Percentiles rank a stretch among this genome's conserved stretches.
phyloP scores from a whole-genome alignment of 2,888 invertebrate genomes.

The Chrysodeixis includens region DNA sequence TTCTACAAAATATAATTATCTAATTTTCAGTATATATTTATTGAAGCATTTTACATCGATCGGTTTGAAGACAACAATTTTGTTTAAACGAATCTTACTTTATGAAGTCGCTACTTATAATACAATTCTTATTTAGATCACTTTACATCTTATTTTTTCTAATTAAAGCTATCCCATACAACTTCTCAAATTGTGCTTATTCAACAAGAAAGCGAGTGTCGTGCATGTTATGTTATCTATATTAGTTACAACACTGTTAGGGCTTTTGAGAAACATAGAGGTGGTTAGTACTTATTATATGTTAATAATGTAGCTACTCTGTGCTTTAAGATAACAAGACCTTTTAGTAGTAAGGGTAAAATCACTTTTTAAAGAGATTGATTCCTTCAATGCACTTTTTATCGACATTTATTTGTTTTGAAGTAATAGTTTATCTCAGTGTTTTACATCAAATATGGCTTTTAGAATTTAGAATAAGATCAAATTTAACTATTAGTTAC shows the following conservation, averaged over 20 bases:
- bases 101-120: constrained; percentile 59
- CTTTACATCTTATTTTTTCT: constrained; percentile 78
- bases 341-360: constrained; percentile 16
- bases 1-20: constrained; percentile 44
- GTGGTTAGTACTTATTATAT: constrained; percentile 16
- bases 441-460: not conserved
- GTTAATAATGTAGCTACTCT: constrained; percentile 38
- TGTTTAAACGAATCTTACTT: constrained; percentile 45
- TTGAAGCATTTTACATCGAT: constrained; percentile 39
- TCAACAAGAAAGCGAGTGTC: constrained; percentile 74
- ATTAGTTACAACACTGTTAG: constrained; percentile 28
- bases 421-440: too few species aligned
- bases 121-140: constrained; percentile 68
- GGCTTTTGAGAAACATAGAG: constrained; percentile 15
- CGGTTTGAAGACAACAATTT: constrained; percentile 35
- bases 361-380: constrained; percentile 14
- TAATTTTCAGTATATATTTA: constrained; percentile 30
- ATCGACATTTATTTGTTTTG: too few species aligned
- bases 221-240: constrained; percentile 59
- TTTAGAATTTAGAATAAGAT: too few species aligned
- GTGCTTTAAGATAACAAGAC: constrained; percentile 34
- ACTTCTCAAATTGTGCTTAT: constrained; percentile 83
- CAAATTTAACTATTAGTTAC: too few species aligned
- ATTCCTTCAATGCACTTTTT: constrained; percentile 3
- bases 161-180: constrained; percentile 89